Conservation (phyloP, 1,140 invertebrate species). For the Phthorimaea operculella region DNA sequence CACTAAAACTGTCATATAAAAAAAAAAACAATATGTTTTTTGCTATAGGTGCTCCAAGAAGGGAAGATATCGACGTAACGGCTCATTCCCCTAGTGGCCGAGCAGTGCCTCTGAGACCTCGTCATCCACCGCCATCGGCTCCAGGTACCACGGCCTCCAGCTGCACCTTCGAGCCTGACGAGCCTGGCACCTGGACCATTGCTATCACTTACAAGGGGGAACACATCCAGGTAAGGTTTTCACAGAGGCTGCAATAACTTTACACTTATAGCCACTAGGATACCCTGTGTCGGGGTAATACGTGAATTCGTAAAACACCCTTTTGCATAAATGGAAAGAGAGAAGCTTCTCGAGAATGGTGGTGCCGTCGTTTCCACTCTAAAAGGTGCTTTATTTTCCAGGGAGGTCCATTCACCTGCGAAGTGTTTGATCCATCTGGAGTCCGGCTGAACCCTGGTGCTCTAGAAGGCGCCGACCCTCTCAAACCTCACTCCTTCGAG, state of each 20-base stretch:
- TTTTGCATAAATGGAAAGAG: no score
- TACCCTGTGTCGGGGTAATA: no score
- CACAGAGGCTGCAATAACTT: no score
- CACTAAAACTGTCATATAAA: no score
- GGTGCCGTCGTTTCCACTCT: no score
- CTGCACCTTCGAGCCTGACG: conserved; percentile 96
- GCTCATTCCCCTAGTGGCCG: conserved; percentile 89
- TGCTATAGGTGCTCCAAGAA: conserved; percentile 85
- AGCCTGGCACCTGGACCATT: conserved; percentile 97
- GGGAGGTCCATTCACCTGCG: conserved; percentile 96
- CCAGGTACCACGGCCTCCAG: conserved; percentile 68
- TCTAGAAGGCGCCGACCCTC: conserved; percentile 80
- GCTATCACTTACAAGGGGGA: conserved; percentile 95
- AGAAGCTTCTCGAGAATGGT: no score
- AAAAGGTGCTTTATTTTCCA: conserved; percentile 34
- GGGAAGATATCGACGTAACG: conserved; percentile 86
- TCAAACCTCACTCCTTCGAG: conserved; percentile 82
- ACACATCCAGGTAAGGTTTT: conserved; percentile 86
- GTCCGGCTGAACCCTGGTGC: conserved; percentile 77
- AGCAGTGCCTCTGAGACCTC: conserved; percentile 39
- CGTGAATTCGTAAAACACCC: no score
- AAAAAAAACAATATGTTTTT: no score
- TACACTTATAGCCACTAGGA: no score
- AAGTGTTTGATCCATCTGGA: conserved; percentile 95
- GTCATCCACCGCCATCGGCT: conserved; percentile 54